Base-by-base conservation (phyloP, 1,140 invertebrate genomes). In the Cotesia chilonis region DNA sequence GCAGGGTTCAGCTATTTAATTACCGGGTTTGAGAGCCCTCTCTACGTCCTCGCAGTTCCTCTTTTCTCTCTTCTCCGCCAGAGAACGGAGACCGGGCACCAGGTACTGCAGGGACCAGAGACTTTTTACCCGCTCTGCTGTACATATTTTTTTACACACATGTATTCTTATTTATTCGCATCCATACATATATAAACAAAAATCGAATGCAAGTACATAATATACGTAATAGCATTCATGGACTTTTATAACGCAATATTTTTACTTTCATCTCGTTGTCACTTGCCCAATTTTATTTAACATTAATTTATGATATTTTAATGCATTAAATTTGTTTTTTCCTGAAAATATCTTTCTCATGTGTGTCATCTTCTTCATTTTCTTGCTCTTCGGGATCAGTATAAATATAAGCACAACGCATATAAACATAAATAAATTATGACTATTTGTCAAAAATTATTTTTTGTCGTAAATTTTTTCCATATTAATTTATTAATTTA, bases 1-100 rank as follows among this genome's bases (percentile, higher is more conserved):
- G 84, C 84, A 86, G 84, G 85, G 85, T 87, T 87, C 80, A 81
- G 86, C 84, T 87, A 87, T 87, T 87, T 87, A 87, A 87, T 87
- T 87, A 87, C 86, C 83, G 84, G 86, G 84, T 87, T 87, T 74
- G 75, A 71, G 78, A 80, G 80, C 76, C 78, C 77, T 77, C 74
- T 72, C 70, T 72, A 14, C 70, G 20, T 65, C 36, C 55, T 28
- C 70, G 52, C 69, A 61, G 14, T 41, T 10, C 28, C 57, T 57
- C 47, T 52, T 54, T 66, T 66, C 68, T 47, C 60, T 52, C 72
- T 74, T 77, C 63, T 72, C 78, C 76, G 57, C 9, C 17, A 28
- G 17, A 17, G 57, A 59, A 14, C 57, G 28, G 73, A 81, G 52
- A 60, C 59, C 28, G 28, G 28, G 28, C 2, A 55, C 54, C 54